phyloP scores from a whole-genome alignment of 2,888 invertebrate species.

The Patella caerulea region DNA sequence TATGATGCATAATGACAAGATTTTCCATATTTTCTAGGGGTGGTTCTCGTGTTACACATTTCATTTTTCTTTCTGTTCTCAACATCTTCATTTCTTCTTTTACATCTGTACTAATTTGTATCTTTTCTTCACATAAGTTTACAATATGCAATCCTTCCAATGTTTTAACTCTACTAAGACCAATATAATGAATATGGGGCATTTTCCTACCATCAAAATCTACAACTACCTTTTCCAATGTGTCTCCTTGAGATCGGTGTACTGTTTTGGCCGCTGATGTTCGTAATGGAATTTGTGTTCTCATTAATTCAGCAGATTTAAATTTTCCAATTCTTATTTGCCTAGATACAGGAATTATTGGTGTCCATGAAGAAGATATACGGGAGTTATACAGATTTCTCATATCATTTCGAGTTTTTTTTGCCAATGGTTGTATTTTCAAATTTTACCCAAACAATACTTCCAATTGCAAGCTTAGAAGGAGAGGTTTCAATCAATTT shows the following conservation, averaged over 20 bases:
- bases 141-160: conserved; percentile 25
- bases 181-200: conserved; percentile 31
- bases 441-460: conserved; percentile 29
- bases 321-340: conserved; percentile 19
- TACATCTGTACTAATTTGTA: conserved; percentile 20
- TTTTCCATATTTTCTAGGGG: not conserved
- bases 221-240: conserved; percentile 20
- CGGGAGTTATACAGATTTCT: conserved; percentile 18
- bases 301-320: conserved; percentile 15
- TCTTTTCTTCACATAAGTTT: conserved; percentile 19
- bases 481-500: conserved; percentile 21
- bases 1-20: not conserved
- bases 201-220: conserved; percentile 20
- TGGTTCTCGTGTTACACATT: too few relatives aligned
- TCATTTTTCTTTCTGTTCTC: conserved; percentile 13
- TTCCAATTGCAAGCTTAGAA: conserved; percentile 15
- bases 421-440: conserved; percentile 20
- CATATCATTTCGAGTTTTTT: conserved; percentile 13
- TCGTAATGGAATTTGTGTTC: conserved; percentile 32
- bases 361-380: conserved; percentile 28
- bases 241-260: conserved; percentile 34
- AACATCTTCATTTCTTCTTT: conserved; percentile 25
- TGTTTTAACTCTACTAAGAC: conserved; percentile 21
- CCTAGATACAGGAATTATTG: conserved; percentile 19
- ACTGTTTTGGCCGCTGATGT: conserved; percentile 30